Percentiles rank a stretch among this genome's conserved stretches.
Conservation (phyloP, 2,888 invertebrate genomes). For the Poecilus cupreus region DNA sequence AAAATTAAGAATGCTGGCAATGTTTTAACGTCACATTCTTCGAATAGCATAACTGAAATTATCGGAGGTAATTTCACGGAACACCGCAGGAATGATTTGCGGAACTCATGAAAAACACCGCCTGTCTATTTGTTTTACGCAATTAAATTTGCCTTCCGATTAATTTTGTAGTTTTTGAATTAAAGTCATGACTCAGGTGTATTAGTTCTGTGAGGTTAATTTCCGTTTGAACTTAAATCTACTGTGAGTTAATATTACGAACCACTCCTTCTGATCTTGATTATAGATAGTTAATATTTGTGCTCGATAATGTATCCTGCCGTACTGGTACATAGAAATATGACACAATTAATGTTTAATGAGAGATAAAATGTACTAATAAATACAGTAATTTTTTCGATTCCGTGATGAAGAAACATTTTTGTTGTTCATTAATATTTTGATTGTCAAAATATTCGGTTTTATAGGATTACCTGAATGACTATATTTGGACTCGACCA, state of each 20-base stretch:
- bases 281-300: slow-evolving; percentile 31
- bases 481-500: no score
- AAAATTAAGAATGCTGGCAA: no score
- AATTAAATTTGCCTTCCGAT: no score
- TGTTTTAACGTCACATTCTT: no score
- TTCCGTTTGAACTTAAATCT: not conserved
- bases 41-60: no score
- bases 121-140: no score
- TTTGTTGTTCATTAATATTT: not conserved
- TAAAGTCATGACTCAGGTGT: not conserved
- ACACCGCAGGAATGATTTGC: no score
- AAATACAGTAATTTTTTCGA: not conserved
- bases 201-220: not conserved
- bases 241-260: not conserved
- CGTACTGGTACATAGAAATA: not conserved
- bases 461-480: no score
- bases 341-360: not conserved
- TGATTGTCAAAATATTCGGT: no score
- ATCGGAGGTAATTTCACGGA: no score
- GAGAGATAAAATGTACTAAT: not conserved
- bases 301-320: not conserved
- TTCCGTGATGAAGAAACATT: not conserved
- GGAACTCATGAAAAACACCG: no score
- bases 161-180: no score
- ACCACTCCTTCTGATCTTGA: slow-evolving; percentile 11